Evolutionary conservation across 92 coral and sea anemone species (phyloP), one percentile per base, ranked within the genome.

Genomic region (Paramuricea clavata): DNA sequence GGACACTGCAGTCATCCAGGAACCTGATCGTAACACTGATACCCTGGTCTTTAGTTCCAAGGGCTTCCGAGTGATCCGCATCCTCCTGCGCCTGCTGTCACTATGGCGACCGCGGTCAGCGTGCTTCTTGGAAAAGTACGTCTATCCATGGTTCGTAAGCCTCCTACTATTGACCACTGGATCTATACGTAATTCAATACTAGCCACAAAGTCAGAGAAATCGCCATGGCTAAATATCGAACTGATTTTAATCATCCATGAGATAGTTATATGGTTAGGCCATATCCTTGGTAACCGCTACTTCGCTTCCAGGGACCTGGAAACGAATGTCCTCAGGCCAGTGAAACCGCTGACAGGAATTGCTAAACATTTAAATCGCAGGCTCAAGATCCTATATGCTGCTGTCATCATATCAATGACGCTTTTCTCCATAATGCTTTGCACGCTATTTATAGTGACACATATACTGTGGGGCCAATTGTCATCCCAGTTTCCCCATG

Each of bases 181-280:
- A 30, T 42, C 28, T 7, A 8, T 76, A 25, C 67, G 82, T 17
- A 76, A 76, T 30, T 12, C 34, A 1, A 23, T 76, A 11, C 67
- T 15, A 32, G 82, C 82, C 15, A 54, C 25, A n/a, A n/a, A n/a
- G n/a, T n/a, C n/a, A 28, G 25, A 1, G 17, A 21, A 49, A 32
- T 8, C 82, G 0, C 13, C 82, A 12, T 49, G 67, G 68, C 28
- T 76, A 19, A 76, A 17, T n/a, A 25, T 49, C 25, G 42, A 76
- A 25, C 9, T 65, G 1, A 3, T 79, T 2, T 79, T 59, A 23
- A 12, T 57, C 67, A 47, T 79, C 23, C 84, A 79, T 27, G 84
- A 79, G 59, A 7, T 79, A 16, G 84, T 44, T 42, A 23, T 61
- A 61, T 79, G 84, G 84, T 67, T 79, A 17, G 52, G 84, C n/a